Conservation (phyloP, 1,140 invertebrate genomes). For the Amyelois transitella region DNA sequence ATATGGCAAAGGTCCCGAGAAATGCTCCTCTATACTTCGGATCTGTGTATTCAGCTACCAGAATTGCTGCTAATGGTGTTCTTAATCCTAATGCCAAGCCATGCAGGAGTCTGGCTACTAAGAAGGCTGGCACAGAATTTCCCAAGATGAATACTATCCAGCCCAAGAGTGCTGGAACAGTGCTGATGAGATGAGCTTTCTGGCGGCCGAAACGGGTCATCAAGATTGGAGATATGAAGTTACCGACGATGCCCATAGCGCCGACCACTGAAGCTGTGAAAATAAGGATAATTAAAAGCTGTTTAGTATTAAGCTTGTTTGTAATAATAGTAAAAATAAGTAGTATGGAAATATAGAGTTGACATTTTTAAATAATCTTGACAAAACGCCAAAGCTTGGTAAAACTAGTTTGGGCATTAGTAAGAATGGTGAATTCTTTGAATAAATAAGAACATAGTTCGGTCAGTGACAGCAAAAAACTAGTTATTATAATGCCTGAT, state of each 20-base stretch:
- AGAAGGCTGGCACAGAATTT: slow-evolving; percentile 47
- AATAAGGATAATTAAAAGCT: slow-evolving; percentile 1
- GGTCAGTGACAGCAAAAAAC: no score
- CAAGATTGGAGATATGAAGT: slow-evolving; percentile 59
- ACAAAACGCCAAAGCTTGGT: no score
- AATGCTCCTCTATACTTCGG: slow-evolving; percentile 61
- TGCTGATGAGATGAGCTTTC: slow-evolving; percentile 55
- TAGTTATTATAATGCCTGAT: no score
- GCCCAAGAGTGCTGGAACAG: slow-evolving; percentile 53
- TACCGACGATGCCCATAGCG: slow-evolving; percentile 61
- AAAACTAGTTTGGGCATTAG: no score
- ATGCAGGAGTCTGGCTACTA: slow-evolving; percentile 52
- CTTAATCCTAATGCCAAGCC: slow-evolving; percentile 53
- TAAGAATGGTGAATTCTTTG: no score
- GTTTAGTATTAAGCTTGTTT: not conserved
- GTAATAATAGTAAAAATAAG: no score
- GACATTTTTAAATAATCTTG: no score
- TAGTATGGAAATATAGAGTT: no score
- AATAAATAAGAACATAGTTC: no score
- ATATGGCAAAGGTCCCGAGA: slow-evolving; percentile 60
- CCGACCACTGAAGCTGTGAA: slow-evolving; percentile 58
- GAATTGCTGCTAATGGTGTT: slow-evolving; percentile 57
- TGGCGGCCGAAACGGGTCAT: slow-evolving; percentile 59
- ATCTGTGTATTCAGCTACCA: slow-evolving; percentile 64
- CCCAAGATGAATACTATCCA: slow-evolving; percentile 58